phyloP scores from a whole-genome alignment of 2,113 vertebrate species.

The Nicator chloris region DNA sequence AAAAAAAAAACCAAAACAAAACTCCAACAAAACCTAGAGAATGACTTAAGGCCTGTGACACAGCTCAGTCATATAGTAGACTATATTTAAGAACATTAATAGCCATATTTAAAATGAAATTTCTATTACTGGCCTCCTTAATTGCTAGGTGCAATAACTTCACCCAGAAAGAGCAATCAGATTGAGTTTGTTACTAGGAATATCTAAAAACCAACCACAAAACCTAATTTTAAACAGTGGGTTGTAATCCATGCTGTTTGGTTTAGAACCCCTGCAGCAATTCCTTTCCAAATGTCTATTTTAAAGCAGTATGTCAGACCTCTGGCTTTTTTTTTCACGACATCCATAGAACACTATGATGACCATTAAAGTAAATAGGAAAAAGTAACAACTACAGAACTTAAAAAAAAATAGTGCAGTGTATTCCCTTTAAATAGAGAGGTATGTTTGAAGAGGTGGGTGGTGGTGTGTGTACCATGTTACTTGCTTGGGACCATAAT shows the following conservation, averaged over 20 bases:
- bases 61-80: not conserved
- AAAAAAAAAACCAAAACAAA: not conserved
- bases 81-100: not conserved
- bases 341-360: not conserved
- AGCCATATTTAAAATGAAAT: not conserved
- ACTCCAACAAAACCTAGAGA: not conserved
- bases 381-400: not conserved
- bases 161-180: not conserved
- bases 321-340: not conserved
- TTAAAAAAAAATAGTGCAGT: not conserved
- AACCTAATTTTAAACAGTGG: conserved; percentile 31
- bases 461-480: not conserved
- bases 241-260: not conserved
- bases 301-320: not conserved
- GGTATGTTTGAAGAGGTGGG: not conserved
- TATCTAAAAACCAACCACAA: conserved; percentile 30
- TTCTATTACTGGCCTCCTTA: not conserved
- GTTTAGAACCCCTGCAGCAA: not conserved
- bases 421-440: conserved; percentile 1
- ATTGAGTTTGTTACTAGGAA: conserved; percentile 53
- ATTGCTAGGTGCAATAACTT: conserved; percentile 24
- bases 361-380: not conserved
- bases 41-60: not conserved
- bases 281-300: conserved; percentile 24
- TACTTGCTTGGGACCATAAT: not conserved